Percentiles rank a stretch among this genome's conserved stretches.
Evolutionary conservation across 2,797 vertebrate species (phyloP).

Genomic region (Rallus crepitans): DNA sequence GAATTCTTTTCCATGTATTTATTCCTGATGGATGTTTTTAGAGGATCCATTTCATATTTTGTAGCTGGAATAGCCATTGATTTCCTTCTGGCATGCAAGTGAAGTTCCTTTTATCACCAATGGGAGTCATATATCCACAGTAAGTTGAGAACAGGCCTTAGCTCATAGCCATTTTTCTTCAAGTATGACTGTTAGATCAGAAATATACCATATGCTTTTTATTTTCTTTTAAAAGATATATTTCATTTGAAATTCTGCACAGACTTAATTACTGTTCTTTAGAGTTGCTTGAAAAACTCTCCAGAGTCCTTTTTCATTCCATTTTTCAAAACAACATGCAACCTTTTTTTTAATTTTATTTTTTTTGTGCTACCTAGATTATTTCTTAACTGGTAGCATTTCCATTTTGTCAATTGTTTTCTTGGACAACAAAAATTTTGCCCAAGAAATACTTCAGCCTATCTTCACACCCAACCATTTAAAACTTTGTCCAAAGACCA

Average conservation of each 20-base stretch:
- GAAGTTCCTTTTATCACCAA: conserved; percentile 17
- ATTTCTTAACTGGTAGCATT: not conserved
- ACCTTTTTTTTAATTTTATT: not conserved
- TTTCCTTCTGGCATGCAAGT: not conserved
- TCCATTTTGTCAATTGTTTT: not conserved
- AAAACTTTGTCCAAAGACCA: not conserved
- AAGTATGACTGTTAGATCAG: not conserved
- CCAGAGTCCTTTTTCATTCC: not conserved
- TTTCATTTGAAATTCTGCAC: not conserved
- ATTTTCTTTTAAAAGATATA: not conserved
- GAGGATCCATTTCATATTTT: not conserved
- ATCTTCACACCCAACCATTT: not conserved
- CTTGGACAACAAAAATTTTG: not conserved
- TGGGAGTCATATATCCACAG: not conserved
- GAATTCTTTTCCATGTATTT: not conserved
- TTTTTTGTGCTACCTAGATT: not conserved
- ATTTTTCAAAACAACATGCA: not conserved
- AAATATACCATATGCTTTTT: not conserved
- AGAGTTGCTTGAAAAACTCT: not conserved
- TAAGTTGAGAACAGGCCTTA: not conserved
- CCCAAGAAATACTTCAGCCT: not conserved
- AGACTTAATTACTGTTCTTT: not conserved
- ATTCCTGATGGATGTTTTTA: not conserved
- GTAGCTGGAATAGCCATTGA: not conserved
- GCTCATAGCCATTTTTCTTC: not conserved